Conservation (phyloP, 2,888 invertebrate genomes). For the Mythimna pallens region DNA sequence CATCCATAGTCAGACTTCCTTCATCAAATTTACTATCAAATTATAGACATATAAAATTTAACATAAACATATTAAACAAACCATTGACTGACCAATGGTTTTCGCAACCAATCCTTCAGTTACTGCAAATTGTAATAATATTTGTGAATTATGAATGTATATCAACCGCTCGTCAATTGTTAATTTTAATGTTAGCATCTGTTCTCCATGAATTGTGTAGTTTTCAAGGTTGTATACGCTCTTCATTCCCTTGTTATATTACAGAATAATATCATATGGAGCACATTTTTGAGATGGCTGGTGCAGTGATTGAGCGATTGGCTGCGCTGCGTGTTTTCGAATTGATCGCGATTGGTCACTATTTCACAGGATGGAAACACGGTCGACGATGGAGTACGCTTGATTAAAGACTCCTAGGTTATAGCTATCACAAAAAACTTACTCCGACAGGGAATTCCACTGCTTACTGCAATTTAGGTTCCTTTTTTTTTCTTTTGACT, state of each 20-base stretch:
- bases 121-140: slow-evolving; percentile 29
- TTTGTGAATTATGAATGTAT: slow-evolving; percentile 22
- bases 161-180: slow-evolving; percentile 19
- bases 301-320: no score
- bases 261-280: background rate
- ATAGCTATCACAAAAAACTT: no score
- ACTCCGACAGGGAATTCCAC: no score
- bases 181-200: slow-evolving; percentile 37
- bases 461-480: no score
- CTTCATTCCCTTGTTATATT: slow-evolving; percentile 21
- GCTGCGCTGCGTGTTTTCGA: no score
- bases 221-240: slow-evolving; percentile 37
- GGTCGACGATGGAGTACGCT: no score
- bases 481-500: no score
- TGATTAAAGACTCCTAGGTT: no score
- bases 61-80: slow-evolving; percentile 25
- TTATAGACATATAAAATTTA: slow-evolving; percentile 24
- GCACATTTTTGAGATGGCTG: background rate
- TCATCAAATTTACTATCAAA: slow-evolving; percentile 15
- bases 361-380: no score
- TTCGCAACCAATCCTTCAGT: slow-evolving; percentile 28
- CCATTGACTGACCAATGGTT: slow-evolving; percentile 32
- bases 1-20: background rate
- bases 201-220: slow-evolving; percentile 16
- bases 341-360: no score